Evolutionary conservation across 1,140 invertebrate genomes (phyloP).

Genomic region (Bombyx mori): ASM3026992v2 NC_085132.1:7312501-7313000

Average conservation of each 20-base stretch:
- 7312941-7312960: conserved; percentile 44
- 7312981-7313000: conserved; percentile 50
- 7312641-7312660: conserved; percentile 34
- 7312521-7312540: conserved; percentile 23
- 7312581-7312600: conserved; percentile 46
- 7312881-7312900: conserved; percentile 33
- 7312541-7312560: conserved; percentile 25
- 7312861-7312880: conserved; percentile 47
- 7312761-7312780: conserved; percentile 53
- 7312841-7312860: conserved; percentile 59
- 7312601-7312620: conserved; percentile 32
- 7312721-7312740: conserved; percentile 34
- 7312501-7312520: conserved; percentile 24
- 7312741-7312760: conserved; percentile 59
- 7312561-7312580: conserved; percentile 24
- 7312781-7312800: conserved; percentile 43
- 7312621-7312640: conserved; percentile 32
- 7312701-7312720: conserved; percentile 42
- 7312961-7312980: conserved; percentile 38
- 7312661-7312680: conserved; percentile 55
- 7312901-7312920: conserved; percentile 35
- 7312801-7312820: conserved; percentile 51
- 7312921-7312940: conserved; percentile 47
- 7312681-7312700: conserved; percentile 54
- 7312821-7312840: conserved; percentile 40